Base-by-base conservation (phyloP, 1,140 invertebrate species). In the Calliopsis andreniformis region DNA sequence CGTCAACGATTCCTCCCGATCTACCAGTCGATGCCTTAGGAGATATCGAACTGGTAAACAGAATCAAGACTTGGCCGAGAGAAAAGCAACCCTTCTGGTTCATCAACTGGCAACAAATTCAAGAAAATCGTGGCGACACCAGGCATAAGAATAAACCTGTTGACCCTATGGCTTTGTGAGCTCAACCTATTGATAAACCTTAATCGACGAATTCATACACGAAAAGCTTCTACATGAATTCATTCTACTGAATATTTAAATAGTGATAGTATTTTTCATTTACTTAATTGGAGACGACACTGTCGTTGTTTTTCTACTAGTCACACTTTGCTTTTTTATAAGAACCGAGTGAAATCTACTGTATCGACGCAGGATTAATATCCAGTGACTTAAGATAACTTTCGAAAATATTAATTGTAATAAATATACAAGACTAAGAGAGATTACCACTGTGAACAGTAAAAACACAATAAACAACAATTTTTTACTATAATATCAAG, bases 41-140 rank as follows among this genome's bases (percentile, higher is more conserved):
- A 5, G 93, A 94, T 32, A 78, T 81, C 23, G 87, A 91, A 25
- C 81, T 93, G 3, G 82, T 93, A 1, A 91, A 94, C 58, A 86
- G 91, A 39, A 86, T 94, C 2, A 88, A 93, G 20, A 76, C 90
- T 14, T 89, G 93, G 89, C 93, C 93, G 5, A 84, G 88, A 0
- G 93, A 94, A 6, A 91, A 92, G n/a, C 89, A 90, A 77, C 94
- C 94, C 0, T 94, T 94, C 78, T 94, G 93, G 93, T 93, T 91
- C 43, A 35, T 94, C 3, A 94, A 94, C 72, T 91, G 91, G 87
- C 86, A 89, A 35, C 88, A 92, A 3, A 93, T 94, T 20, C 91
- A 93, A 51, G 88, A 76, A 10, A 84, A 88, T n/a, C 79, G 82
- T 0, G 85, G 84, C 30, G 77, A 78, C 23, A 25, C 3, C 4